Conservation (phyloP, 2,888 invertebrate species). For the Nymphalis urticae region DNA sequence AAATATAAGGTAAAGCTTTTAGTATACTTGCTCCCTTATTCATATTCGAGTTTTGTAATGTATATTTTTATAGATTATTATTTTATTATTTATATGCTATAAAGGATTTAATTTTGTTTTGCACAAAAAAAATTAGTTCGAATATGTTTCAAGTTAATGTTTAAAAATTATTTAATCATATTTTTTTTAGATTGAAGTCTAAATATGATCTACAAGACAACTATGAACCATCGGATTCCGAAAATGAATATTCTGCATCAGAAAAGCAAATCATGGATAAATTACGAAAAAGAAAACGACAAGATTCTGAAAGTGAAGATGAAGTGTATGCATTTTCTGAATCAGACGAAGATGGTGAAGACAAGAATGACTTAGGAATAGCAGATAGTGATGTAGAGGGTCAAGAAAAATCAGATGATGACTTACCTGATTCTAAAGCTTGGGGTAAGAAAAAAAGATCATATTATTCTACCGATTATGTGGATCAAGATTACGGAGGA, state of each 20-base stretch:
- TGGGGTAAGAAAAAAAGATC: constrained; percentile 92
- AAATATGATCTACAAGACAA: constrained; percentile 75
- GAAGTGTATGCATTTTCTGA: constrained; percentile 84
- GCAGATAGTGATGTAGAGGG: constrained; percentile 90
- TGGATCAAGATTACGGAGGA: constrained; percentile 92
- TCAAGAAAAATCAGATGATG: constrained; percentile 84
- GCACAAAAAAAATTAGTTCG: too few relatives aligned
- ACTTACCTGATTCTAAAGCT: constrained; percentile 89
- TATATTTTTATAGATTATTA: too few relatives aligned
- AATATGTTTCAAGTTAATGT: too few relatives aligned
- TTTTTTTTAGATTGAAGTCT: constrained; percentile 63
- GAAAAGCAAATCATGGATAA: constrained; percentile 84
- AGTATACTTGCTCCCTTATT: neutral
- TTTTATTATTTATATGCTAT: too few relatives aligned
- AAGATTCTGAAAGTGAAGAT: constrained; percentile 81
- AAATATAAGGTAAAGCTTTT: constrained; percentile 62
- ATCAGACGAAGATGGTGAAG: constrained; percentile 70
- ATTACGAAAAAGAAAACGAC: constrained; percentile 77
- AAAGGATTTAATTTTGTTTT: too few relatives aligned
- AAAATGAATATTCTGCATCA: constrained; percentile 85
- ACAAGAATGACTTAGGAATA: constrained; percentile 72
- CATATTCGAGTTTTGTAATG: too few relatives aligned
- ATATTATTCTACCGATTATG: constrained; percentile 94
- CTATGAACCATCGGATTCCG: constrained; percentile 86
- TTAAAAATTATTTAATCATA: neutral